Percentiles rank a stretch among this genome's conserved stretches.
Conservation (phyloP, 1,140 invertebrate genomes). For the Drosophila prosaltans region DNA sequence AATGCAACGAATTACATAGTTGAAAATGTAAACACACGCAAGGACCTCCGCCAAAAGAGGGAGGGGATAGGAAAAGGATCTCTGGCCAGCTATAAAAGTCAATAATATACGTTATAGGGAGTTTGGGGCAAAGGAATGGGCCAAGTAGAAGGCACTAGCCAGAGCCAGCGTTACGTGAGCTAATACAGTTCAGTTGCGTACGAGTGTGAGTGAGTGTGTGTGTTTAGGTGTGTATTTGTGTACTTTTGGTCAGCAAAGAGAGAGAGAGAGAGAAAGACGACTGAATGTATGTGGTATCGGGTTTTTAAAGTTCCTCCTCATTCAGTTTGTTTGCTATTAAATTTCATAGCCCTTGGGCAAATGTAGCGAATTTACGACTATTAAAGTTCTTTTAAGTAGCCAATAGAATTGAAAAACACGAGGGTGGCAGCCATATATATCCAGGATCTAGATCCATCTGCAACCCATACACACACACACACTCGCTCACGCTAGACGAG, state of each 20-base stretch:
- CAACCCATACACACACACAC: neutral
- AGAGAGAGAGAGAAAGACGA: no score
- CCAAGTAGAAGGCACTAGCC: conserved; percentile 3
- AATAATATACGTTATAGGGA: conserved; percentile 66
- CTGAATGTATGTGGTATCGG: conserved; percentile 29
- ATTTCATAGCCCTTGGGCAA: conserved; percentile 70
- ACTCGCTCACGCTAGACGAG: neutral
- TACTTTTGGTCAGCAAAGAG: conserved; percentile 43
- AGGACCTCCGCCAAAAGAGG: conserved; percentile 29
- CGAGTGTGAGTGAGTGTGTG: conserved; percentile 5
- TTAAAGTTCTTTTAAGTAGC: conserved; percentile 74
- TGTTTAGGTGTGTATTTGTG: neutral
- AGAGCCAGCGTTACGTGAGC: conserved; percentile 60
- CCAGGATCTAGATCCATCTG: neutral
- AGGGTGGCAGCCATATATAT: neutral
- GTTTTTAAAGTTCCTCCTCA: conserved; percentile 5
- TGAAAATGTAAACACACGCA: conserved; percentile 74
- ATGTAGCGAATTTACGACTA: conserved; percentile 71
- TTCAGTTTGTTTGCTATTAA: conserved; percentile 63
- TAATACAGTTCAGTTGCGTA: conserved; percentile 76
- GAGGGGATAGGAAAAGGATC: neutral
- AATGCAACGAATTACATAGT: conserved; percentile 80
- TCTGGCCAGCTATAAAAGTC: conserved; percentile 64
- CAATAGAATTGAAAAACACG: conserved; percentile 42
- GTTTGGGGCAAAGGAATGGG: conserved; percentile 23